Base-by-base conservation (phyloP, 2,888 invertebrate species). In the Sminthurides aquaticus region DNA sequence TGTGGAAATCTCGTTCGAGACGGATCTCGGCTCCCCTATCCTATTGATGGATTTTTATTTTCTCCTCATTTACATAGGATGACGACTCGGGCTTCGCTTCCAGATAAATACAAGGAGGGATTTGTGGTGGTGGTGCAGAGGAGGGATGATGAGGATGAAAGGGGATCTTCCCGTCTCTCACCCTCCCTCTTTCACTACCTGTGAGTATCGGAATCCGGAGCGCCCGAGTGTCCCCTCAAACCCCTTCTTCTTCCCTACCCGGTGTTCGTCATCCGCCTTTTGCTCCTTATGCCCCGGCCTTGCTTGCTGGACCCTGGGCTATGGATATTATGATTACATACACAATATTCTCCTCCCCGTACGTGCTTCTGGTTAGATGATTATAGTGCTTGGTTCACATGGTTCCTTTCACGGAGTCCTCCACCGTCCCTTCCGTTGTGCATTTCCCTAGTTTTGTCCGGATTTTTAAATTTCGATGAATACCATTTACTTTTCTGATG, bases 1-100 rank as follows among this genome's bases (percentile, higher is more conserved):
- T 29, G 28, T 49, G 54, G 64, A 64, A 60, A 56, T 64, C 60
- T 60, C n/a, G 54, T 60, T n/a, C 48, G 52, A 20, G 18, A 27
- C 1, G 24, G 11, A 22, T 22, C 3, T 22, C 15, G 25, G 8
- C n/a, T 58, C 59, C 64, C 64, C 64, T 59, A 49, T 56, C n/a
- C 64, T 64, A 64, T 64, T 64, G 64, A 64, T 56, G 60, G 55
- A 64, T 64, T 64, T 64, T 64, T 64, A 64, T 64, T 55, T 64
- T 64, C 55, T 24, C 49, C 64, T 59, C 64, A 64, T 64, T 64
- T 64, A 28, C 64, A 64, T 64, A 64, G 34, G 22, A 52, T 52
- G 52, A 52, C 52, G 52, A 52, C 20, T 20, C 52, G 18, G 11
- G 18, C 8, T 11, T 43, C 43, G 43, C 43, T 8, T 11, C 43